Evolutionary conservation across 2,113 vertebrate species (phyloP), one percentile per base, ranked within the genome.

Genomic region (Xyliphius kryptos): DNA sequence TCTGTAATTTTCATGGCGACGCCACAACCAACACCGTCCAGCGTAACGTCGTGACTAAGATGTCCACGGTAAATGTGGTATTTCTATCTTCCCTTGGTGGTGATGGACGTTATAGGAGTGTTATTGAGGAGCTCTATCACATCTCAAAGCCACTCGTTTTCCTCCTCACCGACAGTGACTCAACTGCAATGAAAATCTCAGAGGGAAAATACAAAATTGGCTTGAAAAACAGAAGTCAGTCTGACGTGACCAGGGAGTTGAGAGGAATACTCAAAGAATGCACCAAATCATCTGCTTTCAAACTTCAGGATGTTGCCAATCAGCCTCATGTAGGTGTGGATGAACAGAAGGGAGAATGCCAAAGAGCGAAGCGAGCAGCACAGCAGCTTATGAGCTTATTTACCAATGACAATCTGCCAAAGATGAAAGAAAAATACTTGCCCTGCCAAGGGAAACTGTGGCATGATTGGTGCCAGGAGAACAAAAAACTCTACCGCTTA

Each of bases 221-320:
- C 0, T 44, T 84, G 1, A 82, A 75, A 9, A 73, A 82, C 32
- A 82, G 74, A 68, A 87, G 76, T 0, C 80, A 80, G 11, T 71
- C 79, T 62, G 78, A 87, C 68, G 10, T 88, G 40, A 13, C 58
- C 38, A 9, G 50, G 32, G 58, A 61, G 21, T 38, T 61, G 20
- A 38, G 13, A 90, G 89, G 70, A 74, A 76, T 43, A 88, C 85
- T 77, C 81, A 26, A 21, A 37, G 9, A 50, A 20, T 61, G 47
- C 16, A 17, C 16, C 19, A 61, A 61, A 61, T 61, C 46, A 13
- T 48, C 41, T 47, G 10, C 56, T 16, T 61, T 61, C 38, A 61
- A 49, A 49, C 44, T 61, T 48, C 44, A 61, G 58, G n/a, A 61
- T 37, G 26, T 61, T 17, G 58, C n/a, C 58, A 48, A 49, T 6